Conservation (phyloP, 2,888 invertebrate species). For the Beris chalybata region DNA sequence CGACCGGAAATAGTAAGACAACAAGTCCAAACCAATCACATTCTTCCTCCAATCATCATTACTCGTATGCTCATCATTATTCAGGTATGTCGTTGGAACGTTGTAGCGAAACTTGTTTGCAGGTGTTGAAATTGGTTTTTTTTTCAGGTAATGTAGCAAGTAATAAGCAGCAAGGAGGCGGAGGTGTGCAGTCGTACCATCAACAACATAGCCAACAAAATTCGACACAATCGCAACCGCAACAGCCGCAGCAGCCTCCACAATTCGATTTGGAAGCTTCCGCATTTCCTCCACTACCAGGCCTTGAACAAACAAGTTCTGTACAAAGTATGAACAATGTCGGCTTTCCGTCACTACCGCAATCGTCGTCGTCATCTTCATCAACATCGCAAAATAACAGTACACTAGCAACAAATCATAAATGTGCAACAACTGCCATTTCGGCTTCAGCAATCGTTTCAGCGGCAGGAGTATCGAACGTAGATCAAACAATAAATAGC, state of each 20-base stretch:
- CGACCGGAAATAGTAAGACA: slow-evolving; percentile 14
- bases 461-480: slow-evolving; percentile 5
- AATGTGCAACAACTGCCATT: slow-evolving; percentile 34
- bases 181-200: slow-evolving; percentile 41
- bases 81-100: slow-evolving; percentile 27
- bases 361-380: slow-evolving; percentile 39
- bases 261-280: slow-evolving; percentile 79
- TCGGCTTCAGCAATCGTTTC: slow-evolving; percentile 14
- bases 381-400: slow-evolving; percentile 13
- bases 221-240: slow-evolving; percentile 50
- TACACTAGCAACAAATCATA: slow-evolving; percentile 14
- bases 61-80: slow-evolving; percentile 37
- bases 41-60: slow-evolving; percentile 34
- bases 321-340: slow-evolving; percentile 39
- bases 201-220: slow-evolving; percentile 44
- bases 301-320: slow-evolving; percentile 55
- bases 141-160: slow-evolving; percentile 31
- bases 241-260: slow-evolving; percentile 58
- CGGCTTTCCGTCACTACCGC: slow-evolving; percentile 42
- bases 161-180: slow-evolving; percentile 38
- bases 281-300: slow-evolving; percentile 80
- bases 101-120: not conserved
- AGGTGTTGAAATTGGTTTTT: not conserved
- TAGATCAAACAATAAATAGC: slow-evolving; percentile 5
- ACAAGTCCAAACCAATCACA: slow-evolving; percentile 23